Evolutionary conservation across 2,797 vertebrate species (phyloP), one percentile per base, ranked within the genome.

Genomic region (Galaxias olidus): DNA sequence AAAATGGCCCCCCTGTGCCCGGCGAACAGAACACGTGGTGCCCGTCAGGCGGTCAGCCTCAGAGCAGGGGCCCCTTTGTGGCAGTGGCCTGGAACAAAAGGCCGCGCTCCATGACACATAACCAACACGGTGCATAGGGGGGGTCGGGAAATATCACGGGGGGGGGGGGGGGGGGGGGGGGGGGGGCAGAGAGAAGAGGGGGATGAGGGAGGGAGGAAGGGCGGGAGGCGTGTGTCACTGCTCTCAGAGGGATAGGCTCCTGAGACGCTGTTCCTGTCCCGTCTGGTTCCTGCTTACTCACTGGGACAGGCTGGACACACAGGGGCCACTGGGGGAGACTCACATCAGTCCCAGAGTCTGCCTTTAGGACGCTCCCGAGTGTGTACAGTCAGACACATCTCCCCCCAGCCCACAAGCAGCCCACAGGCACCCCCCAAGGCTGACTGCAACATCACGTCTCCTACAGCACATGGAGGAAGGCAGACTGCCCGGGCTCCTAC

Each of bases 271-370:
- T 66, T 86, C 71, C 68, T 74, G 84, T 81, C 84, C 74, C 6
- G 81, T 81, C 80, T 77, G 75, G 82, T 78, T 87, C 79, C 78
- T 83, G 84, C 78, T 90, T 82, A 90, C 79, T 92, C 87, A 89
- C 68, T 0, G 6, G 47, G 30, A 61, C 76, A 70, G 70, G 70
- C 54, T 58, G 59, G 71, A 72, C 70, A 69, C 53, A 65, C 46
- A 49, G 67, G n/a, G n/a, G 61, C 51, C n/a, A 73, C 61, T 18
- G 51, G 60, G 57, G 43, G 10, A 9, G 6, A 69, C 57, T 49
- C 59, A 59, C 59, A 62, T 64, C 69, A 40, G 43, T 55, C 47
- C 59, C 77, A 72, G 15, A 15, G 59, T 61, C n/a, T 61, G 66
- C n/a, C 17, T 58, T 53, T 52, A 18, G 41, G 40, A 47, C 13